These are phyloP conservation scores for Lycocorax pyrrhopterus DNA, from an alignment of 2,113 vertebrate species.

Conservation along the genomic window DNA sequence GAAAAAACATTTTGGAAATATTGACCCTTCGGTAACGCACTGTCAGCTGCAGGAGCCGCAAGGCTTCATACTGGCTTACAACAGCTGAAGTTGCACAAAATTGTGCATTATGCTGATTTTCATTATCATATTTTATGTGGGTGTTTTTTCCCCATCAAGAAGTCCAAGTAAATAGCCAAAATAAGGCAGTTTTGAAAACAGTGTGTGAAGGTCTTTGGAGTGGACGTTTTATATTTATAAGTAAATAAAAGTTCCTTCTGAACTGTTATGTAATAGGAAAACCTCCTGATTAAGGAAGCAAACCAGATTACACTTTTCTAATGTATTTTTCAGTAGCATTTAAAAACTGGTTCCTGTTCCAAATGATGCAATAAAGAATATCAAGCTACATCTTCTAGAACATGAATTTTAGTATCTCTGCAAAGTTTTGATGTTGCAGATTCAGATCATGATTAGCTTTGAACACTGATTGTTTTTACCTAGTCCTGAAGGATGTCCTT, in stretches of 20 bases:
- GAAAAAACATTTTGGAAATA: background rate
- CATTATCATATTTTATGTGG: constrained; percentile 1
- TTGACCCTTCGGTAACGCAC: background rate
- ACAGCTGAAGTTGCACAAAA: background rate
- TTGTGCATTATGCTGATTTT: background rate
- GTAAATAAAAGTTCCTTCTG: background rate
- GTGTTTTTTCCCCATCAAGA: background rate
- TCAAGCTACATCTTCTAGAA: background rate
- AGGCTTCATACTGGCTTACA: background rate
- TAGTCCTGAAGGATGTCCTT: background rate
- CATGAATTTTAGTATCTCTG: constrained; percentile 8
- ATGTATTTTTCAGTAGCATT: constrained; percentile 4
- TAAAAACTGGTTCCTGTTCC: background rate
- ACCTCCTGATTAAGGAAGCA: background rate
- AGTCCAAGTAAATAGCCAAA: background rate
- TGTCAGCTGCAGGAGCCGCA: background rate
- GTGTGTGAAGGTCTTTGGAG: background rate
- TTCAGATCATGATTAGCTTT: background rate
- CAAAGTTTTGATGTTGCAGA: background rate
- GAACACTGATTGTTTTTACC: background rate
- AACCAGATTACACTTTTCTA: background rate
- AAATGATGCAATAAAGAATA: background rate
- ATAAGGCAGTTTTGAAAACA: background rate
- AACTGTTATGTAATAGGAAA: background rate
- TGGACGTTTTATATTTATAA: background rate